Evolutionary conservation across 2,888 invertebrate genomes (phyloP).

Genomic region (Teleiodes luculella): DNA sequence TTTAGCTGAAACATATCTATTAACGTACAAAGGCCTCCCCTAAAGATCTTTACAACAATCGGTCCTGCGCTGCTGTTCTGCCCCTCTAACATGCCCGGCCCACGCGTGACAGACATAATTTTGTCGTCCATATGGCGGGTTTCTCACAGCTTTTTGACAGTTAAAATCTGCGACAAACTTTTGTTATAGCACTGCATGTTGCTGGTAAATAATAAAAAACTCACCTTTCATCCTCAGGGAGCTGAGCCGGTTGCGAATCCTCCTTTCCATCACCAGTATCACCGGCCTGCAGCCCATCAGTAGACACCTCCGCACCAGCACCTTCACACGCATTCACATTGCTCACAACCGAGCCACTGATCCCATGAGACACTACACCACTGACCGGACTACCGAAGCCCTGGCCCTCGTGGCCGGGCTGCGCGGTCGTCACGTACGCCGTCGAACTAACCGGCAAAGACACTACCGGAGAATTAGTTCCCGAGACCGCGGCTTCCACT

Average conservation of each 20-base stretch:
- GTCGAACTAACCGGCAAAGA: conserved; percentile 69
- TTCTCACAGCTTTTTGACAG: no score
- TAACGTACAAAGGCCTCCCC: no score
- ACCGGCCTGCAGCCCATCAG: conserved; percentile 55
- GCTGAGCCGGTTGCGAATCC: conserved; percentile 52
- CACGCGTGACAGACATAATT: no score
- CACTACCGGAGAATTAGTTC: conserved; percentile 74
- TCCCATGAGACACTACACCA: conserved; percentile 70
- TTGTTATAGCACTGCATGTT: background rate
- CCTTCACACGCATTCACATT: conserved; percentile 74
- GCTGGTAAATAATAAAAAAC: conserved; percentile 24
- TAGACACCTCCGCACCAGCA: conserved; percentile 59
- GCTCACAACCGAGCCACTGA: conserved; percentile 67
- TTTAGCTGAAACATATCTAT: no score
- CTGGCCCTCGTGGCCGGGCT: conserved; percentile 66
- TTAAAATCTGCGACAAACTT: no score
- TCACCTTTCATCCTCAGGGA: conserved; percentile 75
- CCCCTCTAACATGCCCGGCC: no score
- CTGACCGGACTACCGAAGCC: conserved; percentile 75
- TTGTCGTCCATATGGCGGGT: no score
- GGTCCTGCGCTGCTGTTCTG: no score
- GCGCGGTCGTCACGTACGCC: conserved; percentile 56
- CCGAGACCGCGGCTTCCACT: conserved; percentile 62
- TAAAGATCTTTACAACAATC: no score
- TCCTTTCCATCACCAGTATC: conserved; percentile 70